These are phyloP conservation scores for Scyliorhinus canicula DNA, from an alignment of 2,797 vertebrate genomes.

Conservation along the genomic window DNA sequence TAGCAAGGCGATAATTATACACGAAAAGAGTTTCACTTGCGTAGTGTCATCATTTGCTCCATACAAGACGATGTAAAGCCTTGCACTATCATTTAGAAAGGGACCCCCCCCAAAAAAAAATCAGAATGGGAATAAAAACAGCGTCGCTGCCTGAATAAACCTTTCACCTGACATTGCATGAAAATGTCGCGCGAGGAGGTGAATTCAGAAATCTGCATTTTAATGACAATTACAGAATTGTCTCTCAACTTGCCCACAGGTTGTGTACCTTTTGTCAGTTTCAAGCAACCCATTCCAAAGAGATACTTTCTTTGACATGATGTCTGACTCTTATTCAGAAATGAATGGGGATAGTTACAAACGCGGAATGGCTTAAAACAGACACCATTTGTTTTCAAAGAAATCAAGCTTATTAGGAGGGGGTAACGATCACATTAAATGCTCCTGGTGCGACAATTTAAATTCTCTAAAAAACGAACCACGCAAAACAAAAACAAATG, in stretches of 20 bases:
- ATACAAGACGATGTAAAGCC: not conserved
- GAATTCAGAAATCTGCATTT: not conserved
- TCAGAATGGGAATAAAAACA: not conserved
- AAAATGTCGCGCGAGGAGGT: not conserved
- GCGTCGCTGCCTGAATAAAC: not conserved
- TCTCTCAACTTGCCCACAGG: not conserved
- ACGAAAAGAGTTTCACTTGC: not conserved
- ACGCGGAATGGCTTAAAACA: not conserved
- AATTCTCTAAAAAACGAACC: not conserved
- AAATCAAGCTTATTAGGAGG: not conserved
- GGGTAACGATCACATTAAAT: not conserved
- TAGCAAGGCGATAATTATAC: not conserved
- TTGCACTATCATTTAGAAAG: not conserved
- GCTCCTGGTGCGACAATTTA: too few relatives aligned
- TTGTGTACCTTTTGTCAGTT: not conserved
- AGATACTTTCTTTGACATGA: not conserved
- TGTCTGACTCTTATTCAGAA: not conserved
- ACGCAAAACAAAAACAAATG: not conserved
- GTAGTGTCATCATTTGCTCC: not conserved
- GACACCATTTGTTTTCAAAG: not conserved
- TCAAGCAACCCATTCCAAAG: not conserved
- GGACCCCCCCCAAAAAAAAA: not conserved
- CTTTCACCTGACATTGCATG: not conserved
- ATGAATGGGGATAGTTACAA: not conserved
- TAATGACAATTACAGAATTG: not conserved